These are phyloP conservation scores for Acrocephalus arundinaceus DNA, from an alignment of 2,113 vertebrate species.

Conservation along the genomic window DNA sequence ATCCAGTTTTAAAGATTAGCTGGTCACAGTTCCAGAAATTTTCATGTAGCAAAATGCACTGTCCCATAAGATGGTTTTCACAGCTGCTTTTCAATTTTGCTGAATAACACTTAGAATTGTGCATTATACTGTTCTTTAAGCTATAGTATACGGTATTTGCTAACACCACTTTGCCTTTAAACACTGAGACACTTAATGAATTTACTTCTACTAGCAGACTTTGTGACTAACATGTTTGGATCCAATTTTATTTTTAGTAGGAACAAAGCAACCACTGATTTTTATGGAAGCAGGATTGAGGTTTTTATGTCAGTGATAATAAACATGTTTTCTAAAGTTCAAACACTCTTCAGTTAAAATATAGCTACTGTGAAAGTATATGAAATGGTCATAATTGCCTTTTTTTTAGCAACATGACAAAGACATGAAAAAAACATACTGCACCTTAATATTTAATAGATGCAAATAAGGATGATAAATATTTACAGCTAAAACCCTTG, in stretches of 20 bases:
- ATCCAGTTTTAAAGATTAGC: not conserved
- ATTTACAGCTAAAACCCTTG: not conserved
- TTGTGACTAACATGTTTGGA: not conserved
- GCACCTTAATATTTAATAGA: not conserved
- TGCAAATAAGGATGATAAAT: not conserved
- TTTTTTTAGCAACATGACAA: not conserved
- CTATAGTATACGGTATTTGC: not conserved
- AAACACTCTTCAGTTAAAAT: conserved; percentile 1
- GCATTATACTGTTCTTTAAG: not conserved
- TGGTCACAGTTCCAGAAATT: conserved; percentile 21
- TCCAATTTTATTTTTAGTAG: conserved; percentile 10
- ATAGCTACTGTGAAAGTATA: not conserved
- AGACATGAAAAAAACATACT: not conserved
- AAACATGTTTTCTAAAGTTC: not conserved
- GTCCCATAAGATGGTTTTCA: conserved; percentile 1
- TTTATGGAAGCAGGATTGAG: conserved; percentile 24
- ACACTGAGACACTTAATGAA: not conserved
- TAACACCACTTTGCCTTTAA: conserved; percentile 50
- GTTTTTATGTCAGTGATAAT: conserved; percentile 6
- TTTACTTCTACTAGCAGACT: conserved; percentile 2
- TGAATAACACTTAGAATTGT: not conserved
- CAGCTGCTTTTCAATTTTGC: not conserved
- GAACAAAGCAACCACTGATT: not conserved
- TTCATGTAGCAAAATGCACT: not conserved
- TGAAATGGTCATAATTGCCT: not conserved